A percentile compares a stretch with the other conserved stretches of the same genome.
Evolutionary conservation across 2,797 vertebrate genomes (phyloP).

Genomic region (Falco concolor): DNA sequence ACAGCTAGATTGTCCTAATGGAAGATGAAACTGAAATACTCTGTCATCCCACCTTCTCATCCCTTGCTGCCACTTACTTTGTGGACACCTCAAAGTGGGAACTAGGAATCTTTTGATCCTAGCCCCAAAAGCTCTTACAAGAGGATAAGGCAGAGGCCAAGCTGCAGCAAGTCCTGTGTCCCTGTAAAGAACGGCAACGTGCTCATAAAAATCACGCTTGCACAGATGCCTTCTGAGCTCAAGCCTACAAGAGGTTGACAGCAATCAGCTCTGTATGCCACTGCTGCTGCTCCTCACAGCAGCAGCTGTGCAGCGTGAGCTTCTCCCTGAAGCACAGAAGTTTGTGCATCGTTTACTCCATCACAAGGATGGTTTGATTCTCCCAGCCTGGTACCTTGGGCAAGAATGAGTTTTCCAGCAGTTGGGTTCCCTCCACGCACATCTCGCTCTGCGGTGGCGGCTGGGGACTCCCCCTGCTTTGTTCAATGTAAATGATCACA

Average conservation of each 20-base stretch:
- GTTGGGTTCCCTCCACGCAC: not conserved
- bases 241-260: not conserved
- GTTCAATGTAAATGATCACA: not conserved
- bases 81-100: not conserved
- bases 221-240: not conserved
- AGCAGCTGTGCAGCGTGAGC: not conserved
- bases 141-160: not conserved
- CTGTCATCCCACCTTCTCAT: not conserved
- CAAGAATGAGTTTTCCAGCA: not conserved
- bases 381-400: not conserved
- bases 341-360: not conserved
- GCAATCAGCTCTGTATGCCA: not conserved
- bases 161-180: not conserved
- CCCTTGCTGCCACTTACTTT: not conserved
- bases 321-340: not conserved
- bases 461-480: not conserved
- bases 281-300: not conserved
- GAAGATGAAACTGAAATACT: not conserved
- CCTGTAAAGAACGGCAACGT: not conserved
- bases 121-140: not conserved
- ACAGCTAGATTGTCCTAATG: not conserved
- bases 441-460: rapidly evolving
- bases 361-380: not conserved
- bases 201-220: not conserved
- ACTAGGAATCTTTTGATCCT: not conserved